Evolutionary conservation across 2,888 invertebrate species (phyloP).

Genomic region (Galerucella pusilla): DNA sequence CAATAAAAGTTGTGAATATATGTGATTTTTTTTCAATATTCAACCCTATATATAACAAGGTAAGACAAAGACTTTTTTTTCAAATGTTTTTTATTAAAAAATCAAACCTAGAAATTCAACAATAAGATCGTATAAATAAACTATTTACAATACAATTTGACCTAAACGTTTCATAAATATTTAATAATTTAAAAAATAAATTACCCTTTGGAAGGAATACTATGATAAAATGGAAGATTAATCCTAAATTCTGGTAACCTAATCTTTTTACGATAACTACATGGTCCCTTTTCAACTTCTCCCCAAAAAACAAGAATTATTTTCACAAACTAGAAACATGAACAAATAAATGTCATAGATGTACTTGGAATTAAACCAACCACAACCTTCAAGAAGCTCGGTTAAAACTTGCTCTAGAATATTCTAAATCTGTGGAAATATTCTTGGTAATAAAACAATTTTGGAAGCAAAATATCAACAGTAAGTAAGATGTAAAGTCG

Average conservation of each 20-base stretch:
- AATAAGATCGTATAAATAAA: constrained; percentile 19
- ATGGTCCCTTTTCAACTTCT: constrained; percentile 11
- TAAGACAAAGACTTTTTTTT: too few relatives aligned
- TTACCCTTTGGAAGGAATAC: constrained; percentile 10
- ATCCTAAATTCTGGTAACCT: constrained; percentile 13
- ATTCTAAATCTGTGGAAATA: not conserved
- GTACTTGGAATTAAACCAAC: too few relatives aligned
- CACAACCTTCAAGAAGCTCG: too few relatives aligned
- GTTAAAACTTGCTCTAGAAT: too few relatives aligned
- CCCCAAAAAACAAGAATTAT: not conserved
- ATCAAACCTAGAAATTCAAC: constrained; percentile 13
- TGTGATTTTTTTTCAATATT: not conserved
- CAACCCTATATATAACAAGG: too few relatives aligned
- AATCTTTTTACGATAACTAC: constrained; percentile 8
- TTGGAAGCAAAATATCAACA: not conserved
- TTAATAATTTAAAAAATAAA: constrained; percentile 25
- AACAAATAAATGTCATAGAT: not conserved
- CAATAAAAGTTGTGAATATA: not conserved
- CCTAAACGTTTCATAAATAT: constrained; percentile 28
- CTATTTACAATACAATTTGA: constrained; percentile 25
- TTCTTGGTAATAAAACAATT: not conserved
- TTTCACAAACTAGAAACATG: not conserved
- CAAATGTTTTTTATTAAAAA: constrained; percentile 1
- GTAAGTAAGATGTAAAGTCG: not conserved
- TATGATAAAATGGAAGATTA: constrained; percentile 2